Evolutionary conservation across 1,140 invertebrate species (phyloP), one percentile per base, ranked within the genome.

Genomic region (Drosophila bifasciata): DNA sequence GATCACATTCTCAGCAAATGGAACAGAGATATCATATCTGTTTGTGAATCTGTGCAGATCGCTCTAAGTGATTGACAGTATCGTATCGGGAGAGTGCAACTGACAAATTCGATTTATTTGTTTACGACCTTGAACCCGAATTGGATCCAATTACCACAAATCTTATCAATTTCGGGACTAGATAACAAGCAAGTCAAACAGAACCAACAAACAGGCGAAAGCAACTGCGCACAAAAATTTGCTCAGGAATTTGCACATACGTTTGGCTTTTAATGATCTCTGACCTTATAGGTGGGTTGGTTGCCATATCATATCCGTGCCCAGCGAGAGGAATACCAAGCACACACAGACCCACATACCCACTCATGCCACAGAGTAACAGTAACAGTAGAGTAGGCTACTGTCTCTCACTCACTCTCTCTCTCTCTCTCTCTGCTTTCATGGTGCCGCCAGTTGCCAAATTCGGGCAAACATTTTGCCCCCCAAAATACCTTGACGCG

Each of bases 111-210:
- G 64, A 77, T 81, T 84, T 62, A 40, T 44, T 61, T 60, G 36
- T 40, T 57, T 50, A 43, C 49, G 62, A 55, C 83, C 83, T 88
- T 86, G 83, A 86, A 86, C 83, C 59, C 76, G 50, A 79, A 88
- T 86, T 88, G 70, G 63, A 39, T 71, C 48, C 75, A 79, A 72
- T 88, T 79, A 71, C 59, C 66, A 36, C 36, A 21, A 9, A 68
- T 76, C 66, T 61, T 83, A 86, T 88, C 83, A 86, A 62, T 59
- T 68, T 70, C 62, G 43, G 67, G 45, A 41, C 44, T 45, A 77
- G 62, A 85, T 32, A 73, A 78, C 58, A 60, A 60, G 72, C 55
- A 69, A 43, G 41, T 59, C 53, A 67, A 76, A 85, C 67, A 64
- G 49, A 68, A 64, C 62, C 52, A 49, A 28, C 8, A 28, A 28